Conservation (phyloP, 23 tunicate species). For the Styela clava region DNA sequence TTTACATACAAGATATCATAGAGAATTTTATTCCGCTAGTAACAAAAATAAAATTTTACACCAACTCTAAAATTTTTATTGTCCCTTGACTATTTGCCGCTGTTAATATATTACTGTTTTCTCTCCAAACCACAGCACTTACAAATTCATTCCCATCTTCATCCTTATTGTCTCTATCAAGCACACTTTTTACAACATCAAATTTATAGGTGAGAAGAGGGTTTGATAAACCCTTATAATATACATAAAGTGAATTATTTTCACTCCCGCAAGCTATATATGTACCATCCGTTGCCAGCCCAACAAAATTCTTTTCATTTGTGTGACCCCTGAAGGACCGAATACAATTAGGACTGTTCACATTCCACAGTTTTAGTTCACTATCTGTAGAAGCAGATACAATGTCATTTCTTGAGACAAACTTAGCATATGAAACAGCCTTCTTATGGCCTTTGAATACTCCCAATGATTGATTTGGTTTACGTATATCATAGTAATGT, state of each 20-base stretch:
- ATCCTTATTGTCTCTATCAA: conserved; percentile 53
- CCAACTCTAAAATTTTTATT: conserved; percentile 85
- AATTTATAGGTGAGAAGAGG: conserved; percentile 76
- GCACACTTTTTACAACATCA: conserved; percentile 85
- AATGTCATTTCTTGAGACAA: conserved; percentile 71
- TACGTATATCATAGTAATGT: conserved; percentile 95
- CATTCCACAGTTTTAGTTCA: conserved; percentile 82
- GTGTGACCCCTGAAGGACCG: conserved; percentile 85
- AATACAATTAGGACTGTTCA: conserved; percentile 37
- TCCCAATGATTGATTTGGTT: conserved; percentile 61
- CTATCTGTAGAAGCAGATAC: conserved; percentile 99
- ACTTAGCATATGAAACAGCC: conserved; percentile 97
- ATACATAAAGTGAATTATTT: conserved; percentile 86
- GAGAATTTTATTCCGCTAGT: too few relatives aligned
- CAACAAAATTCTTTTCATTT: conserved; percentile 98
- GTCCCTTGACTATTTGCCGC: conserved; percentile 99
- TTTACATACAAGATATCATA: too few relatives aligned
- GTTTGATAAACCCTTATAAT: conserved; percentile 85
- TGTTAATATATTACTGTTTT: conserved; percentile 68
- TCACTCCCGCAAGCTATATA: conserved; percentile 98
- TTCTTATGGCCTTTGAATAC: conserved; percentile 97
- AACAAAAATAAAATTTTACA: too few relatives aligned
- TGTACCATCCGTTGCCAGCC: conserved; percentile 88
- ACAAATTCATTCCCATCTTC: conserved; percentile 94
- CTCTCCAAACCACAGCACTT: conserved; percentile 92